Conservation (phyloP, 2,888 invertebrate genomes). For the Sphaerophoria rueppellii region DNA sequence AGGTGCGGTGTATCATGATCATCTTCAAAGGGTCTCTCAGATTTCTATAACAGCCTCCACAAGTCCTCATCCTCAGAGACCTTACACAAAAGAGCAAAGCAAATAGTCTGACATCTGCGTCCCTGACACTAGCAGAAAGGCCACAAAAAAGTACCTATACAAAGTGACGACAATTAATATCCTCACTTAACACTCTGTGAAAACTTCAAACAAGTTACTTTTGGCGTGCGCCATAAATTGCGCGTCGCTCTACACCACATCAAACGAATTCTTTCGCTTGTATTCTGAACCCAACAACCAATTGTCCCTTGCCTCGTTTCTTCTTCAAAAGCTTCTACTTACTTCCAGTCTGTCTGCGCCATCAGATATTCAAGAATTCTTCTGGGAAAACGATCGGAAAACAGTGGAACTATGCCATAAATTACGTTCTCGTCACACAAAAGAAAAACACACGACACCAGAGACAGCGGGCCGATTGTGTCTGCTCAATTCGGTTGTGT, state of each 20-base stretch:
- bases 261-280: constrained; percentile 36
- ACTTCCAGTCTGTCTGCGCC: constrained; percentile 12
- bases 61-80: too few species aligned
- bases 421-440: constrained; percentile 64
- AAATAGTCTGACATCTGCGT: too few species aligned
- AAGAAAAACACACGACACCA: constrained; percentile 20
- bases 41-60: too few species aligned
- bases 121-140: constrained; percentile 6
- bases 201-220: constrained; percentile 69
- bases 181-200: constrained; percentile 33
- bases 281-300: too few species aligned
- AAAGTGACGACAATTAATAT: constrained; percentile 72
- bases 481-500: constrained; percentile 32
- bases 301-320: background rate
- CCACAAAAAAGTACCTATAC: constrained; percentile 68
- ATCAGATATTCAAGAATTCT: constrained; percentile 26
- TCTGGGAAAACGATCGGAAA: constrained; percentile 44
- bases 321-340: constrained; percentile 5
- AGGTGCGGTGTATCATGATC: too few species aligned
- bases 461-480: constrained; percentile 37
- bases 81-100: too few species aligned
- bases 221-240: constrained; percentile 71
- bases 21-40: too few species aligned
- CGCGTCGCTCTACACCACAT: constrained; percentile 63
- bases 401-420: constrained; percentile 61